Conservation (phyloP, 92 coral and sea anemone genomes). For the Virgularia gustaviana region DNA sequence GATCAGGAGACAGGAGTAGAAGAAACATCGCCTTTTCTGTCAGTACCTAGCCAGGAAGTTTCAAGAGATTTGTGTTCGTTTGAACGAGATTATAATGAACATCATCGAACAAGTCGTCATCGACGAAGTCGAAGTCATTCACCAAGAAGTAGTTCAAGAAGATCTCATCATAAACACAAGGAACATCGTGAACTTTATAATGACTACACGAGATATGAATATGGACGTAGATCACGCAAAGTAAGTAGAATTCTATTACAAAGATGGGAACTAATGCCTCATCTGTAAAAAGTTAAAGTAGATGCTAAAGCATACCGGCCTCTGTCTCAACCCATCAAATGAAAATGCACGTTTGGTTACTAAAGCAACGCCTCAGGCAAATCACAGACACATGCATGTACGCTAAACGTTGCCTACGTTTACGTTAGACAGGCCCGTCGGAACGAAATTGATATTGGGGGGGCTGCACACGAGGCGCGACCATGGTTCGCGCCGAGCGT, state of each 20-base stretch:
- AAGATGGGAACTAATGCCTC: too few species aligned
- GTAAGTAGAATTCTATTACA: conserved; percentile 22
- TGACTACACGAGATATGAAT: conserved; percentile 26
- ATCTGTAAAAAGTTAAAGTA: too few species aligned
- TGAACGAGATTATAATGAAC: conserved; percentile 21
- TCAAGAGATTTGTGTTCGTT: conserved; percentile 6
- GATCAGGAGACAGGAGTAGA: background rate
- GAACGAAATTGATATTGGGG: too few species aligned
- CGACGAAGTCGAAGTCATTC: background rate
- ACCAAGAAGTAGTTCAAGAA: conserved; percentile 13
- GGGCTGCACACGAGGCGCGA: too few species aligned
- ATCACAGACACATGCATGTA: too few species aligned
- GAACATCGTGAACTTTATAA: conserved; percentile 1
- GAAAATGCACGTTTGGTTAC: too few species aligned
- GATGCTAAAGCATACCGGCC: too few species aligned
- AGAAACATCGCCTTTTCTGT: conserved; percentile 20
- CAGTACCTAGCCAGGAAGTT: background rate
- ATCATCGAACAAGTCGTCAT: background rate
- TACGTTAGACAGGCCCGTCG: too few species aligned
- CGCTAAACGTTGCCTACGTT: too few species aligned
- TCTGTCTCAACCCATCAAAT: too few species aligned
- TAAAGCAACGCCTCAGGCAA: too few species aligned
- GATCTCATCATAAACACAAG: conserved; percentile 17
- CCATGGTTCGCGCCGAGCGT: too few species aligned
- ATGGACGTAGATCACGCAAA: conserved; percentile 27